Evolutionary conservation across 2,888 invertebrate species (phyloP).

Genomic region (Ptilodon capucinus): DNA sequence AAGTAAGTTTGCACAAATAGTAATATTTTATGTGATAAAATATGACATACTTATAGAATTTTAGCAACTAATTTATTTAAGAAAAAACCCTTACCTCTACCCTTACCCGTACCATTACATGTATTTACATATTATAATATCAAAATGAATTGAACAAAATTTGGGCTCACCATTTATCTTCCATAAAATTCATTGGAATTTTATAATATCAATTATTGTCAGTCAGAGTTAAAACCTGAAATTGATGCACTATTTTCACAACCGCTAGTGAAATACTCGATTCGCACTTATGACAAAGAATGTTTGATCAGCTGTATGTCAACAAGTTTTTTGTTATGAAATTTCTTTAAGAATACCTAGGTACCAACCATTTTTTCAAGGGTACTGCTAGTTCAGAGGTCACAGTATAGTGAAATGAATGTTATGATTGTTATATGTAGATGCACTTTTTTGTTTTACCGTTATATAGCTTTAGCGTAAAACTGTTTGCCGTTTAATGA

Average conservation of each 20-base stretch:
- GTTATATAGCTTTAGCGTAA: constrained; percentile 27
- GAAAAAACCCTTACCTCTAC: too few species aligned
- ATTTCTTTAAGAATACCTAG: constrained; percentile 12
- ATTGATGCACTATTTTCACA: constrained; percentile 35
- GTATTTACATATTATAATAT: too few species aligned
- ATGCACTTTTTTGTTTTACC: constrained; percentile 31
- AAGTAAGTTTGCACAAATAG: too few species aligned
- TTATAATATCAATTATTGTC: constrained; percentile 25
- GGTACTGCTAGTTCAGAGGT: constrained; percentile 9
- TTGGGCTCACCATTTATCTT: constrained; percentile 34
- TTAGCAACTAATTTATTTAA: too few species aligned
- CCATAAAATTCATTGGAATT: constrained; percentile 11
- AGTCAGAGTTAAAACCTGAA: constrained; percentile 32
- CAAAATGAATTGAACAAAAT: too few species aligned
- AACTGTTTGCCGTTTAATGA: constrained; percentile 15
- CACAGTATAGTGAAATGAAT: constrained; percentile 13
- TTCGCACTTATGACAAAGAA: constrained; percentile 39
- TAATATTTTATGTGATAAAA: too few species aligned
- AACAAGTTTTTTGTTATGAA: constrained; percentile 27
- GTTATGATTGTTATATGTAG: background rate
- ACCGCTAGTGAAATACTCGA: constrained; percentile 30
- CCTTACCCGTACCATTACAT: too few species aligned
- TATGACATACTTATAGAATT: too few species aligned
- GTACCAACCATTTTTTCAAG: constrained; percentile 1
- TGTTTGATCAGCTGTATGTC: constrained; percentile 35